These are phyloP conservation scores for Colletes gigas DNA, from an alignment of 1,140 invertebrate genomes.

Conservation along the genomic window DNA sequence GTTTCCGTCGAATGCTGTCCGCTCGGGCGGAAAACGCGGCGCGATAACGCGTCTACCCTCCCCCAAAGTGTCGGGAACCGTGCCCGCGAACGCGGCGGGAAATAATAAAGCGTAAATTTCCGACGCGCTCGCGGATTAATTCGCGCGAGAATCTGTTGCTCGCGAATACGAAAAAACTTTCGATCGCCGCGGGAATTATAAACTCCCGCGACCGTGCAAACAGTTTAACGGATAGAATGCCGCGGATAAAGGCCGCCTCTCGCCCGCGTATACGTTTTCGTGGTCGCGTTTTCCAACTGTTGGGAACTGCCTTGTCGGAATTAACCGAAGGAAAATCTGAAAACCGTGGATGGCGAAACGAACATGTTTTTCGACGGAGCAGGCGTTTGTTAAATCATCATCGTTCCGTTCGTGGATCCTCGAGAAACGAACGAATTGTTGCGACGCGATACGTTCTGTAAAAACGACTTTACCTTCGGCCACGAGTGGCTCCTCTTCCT, in stretches of 20 bases:
- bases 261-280: too few species aligned
- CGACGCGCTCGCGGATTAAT: not conserved
- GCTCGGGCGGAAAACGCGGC: not conserved
- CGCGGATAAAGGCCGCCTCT: too few species aligned
- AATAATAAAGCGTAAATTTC: not conserved
- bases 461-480: conserved; percentile 29
- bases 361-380: not conserved
- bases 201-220: not conserved
- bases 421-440: conserved; percentile 26
- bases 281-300: too few species aligned
- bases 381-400: conserved; percentile 45
- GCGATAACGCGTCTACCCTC: not conserved
- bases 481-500: conserved; percentile 36
- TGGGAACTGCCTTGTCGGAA: too few species aligned
- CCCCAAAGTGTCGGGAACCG: too few species aligned
- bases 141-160: conserved; percentile 3
- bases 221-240: not conserved
- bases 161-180: too few species aligned
- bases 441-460: conserved; percentile 4
- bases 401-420: conserved; percentile 37
- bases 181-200: conserved; percentile 8
- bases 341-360: not conserved
- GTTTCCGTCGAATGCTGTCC: not conserved
- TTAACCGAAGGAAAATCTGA: too few species aligned
- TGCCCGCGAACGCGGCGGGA: not conserved